These are phyloP conservation scores for Elaphurus davidianus DNA, from an alignment of 2,113 vertebrate species.

Conservation along the genomic window DNA sequence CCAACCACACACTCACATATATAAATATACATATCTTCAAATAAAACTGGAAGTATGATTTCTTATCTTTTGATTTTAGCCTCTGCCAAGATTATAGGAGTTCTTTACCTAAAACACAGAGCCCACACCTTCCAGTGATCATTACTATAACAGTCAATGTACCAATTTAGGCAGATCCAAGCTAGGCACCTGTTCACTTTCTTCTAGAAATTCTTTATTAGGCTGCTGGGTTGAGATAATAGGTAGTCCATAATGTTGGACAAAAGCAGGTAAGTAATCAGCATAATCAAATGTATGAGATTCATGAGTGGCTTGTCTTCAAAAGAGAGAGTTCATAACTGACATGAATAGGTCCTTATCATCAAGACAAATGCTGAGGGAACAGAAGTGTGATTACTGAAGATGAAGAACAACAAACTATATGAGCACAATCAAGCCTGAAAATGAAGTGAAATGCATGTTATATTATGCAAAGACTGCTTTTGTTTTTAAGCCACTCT, in stretches of 20 bases:
- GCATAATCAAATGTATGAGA: constrained; percentile 64
- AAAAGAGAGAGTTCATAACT: constrained; percentile 46
- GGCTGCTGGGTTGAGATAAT: constrained; percentile 4
- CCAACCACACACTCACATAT: not conserved
- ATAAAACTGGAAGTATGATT: not conserved
- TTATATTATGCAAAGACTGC: constrained; percentile 53
- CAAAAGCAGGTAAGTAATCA: constrained; percentile 60
- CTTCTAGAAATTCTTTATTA: constrained; percentile 27
- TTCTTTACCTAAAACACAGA: not conserved
- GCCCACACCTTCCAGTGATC: not conserved
- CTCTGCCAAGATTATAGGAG: not conserved
- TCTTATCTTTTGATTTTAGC: not conserved
- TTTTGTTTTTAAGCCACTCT: constrained; percentile 61
- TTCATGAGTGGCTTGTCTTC: constrained; percentile 50
- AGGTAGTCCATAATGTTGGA: not conserved
- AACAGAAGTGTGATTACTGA: constrained; percentile 56
- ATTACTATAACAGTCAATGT: not conserved
- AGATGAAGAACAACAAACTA: constrained; percentile 58
- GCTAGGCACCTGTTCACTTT: not conserved
- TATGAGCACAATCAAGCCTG: constrained; percentile 51
- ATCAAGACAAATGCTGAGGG: constrained; percentile 47
- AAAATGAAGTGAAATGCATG: constrained; percentile 45
- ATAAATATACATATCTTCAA: not conserved
- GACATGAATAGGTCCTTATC: constrained; percentile 55
- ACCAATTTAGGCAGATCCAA: not conserved